Base-by-base conservation (phyloP, 53 echinoderm and acorn worm genomes). In the Echinarachnius parma region DNA sequence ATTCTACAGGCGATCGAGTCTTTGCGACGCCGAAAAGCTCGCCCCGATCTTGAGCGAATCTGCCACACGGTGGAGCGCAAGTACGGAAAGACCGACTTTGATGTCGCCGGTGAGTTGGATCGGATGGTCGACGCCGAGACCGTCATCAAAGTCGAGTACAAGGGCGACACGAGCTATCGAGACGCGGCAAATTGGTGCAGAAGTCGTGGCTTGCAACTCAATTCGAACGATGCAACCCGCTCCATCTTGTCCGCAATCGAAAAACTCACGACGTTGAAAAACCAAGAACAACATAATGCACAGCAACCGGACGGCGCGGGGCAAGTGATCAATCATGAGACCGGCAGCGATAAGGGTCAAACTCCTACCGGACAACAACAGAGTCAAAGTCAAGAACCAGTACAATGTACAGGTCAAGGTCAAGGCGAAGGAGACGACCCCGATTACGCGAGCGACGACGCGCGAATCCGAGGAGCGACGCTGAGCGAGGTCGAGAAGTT, bases 21-120 rank as follows among this genome's bases (percentile, higher is more conserved):
- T 46, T 77, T 94, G 31, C 86, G 94, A 18, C 63, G 78, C 46
- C 89, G 94, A 10, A 94, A 94, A 78, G 94, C 94, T 46, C 89
- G 94, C 32, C 94, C 94, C 34, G 94, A 90, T 68, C 79, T 89
- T 34, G 94, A 94, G 87, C 89, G 94, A 89, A 94, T 94, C 71
- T 94, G 84, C 72, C 94, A 94, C 90, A 94, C 90, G 94, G 84
- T 94, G 29, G 64, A 94, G 75, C 86, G 94, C 18, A 83, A 84
- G 76, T 68, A 85, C 81, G 94, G 94, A 61, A 78, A 90, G 54
- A 80, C 68, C 66, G 60, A 68, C 45, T 75, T 61, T 24, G 86
- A 90, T 83, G 86, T 89, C 37, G 81, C 84, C 58, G 53, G 54
- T 28, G 94, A 90, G 82, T 77, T 94, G 42, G 87, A 94, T 39